Conservation (phyloP, 2,797 vertebrate species). For the Mus spretus region DNA sequence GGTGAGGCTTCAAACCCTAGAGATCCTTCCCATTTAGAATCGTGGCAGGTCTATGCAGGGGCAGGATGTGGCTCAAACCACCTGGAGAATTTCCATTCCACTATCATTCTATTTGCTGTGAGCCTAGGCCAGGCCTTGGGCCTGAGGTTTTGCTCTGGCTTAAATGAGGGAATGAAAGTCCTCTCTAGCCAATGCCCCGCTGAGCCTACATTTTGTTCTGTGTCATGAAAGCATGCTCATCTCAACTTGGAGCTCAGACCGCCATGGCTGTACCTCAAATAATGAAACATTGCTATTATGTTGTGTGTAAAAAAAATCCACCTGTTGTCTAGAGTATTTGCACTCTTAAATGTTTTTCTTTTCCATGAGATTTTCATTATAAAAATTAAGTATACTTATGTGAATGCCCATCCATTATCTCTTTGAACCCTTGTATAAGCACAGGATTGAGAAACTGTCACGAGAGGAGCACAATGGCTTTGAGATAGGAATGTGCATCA, state of each 20-base stretch:
- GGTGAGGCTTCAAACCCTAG: conserved; percentile 34
- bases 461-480: background rate
- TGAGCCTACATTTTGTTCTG: background rate
- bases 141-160: conserved; percentile 35
- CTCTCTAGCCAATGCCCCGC: background rate
- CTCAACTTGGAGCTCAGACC: background rate
- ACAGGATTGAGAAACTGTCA: background rate
- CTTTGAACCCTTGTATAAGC: background rate
- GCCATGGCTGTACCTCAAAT: background rate
- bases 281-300: background rate
- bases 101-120: conserved; percentile 63
- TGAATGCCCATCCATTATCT: background rate
- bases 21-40: background rate
- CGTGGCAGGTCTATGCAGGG: background rate
- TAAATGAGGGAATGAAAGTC: conserved; percentile 52
- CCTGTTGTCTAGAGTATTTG: background rate
- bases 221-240: background rate
- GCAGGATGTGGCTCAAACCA: background rate
- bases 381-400: conserved; percentile 19
- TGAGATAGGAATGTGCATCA: background rate
- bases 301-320: background rate
- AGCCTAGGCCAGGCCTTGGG: conserved; percentile 12
- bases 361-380: background rate
- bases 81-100: conserved; percentile 60
- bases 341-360: conserved; percentile 17